Conservation (phyloP, 2,113 vertebrate species). For the Neoarius graeffei region DNA sequence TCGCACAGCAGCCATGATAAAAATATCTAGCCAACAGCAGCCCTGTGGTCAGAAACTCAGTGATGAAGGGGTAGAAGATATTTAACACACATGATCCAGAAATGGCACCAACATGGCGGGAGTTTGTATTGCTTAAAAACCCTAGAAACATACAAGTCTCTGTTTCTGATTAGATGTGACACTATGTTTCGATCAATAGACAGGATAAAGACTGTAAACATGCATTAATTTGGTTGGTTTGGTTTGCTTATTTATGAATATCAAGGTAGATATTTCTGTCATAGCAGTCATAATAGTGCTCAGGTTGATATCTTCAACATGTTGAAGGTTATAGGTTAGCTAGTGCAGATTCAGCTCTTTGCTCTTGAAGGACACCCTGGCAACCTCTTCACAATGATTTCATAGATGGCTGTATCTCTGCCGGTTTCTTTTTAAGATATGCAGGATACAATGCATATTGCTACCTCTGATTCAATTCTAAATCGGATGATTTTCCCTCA, state of each 20-base stretch:
- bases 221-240: background rate
- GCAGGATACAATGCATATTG: constrained; percentile 1
- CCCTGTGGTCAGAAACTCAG: background rate
- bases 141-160: background rate
- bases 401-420: constrained; percentile 6
- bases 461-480: constrained; percentile 21
- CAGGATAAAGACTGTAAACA: background rate
- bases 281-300: background rate
- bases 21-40: background rate
- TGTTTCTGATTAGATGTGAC: background rate
- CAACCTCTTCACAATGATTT: constrained; percentile 24
- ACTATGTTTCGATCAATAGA: background rate
- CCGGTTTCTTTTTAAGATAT: background rate
- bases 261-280: background rate
- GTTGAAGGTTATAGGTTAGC: background rate
- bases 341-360: constrained; percentile 3
- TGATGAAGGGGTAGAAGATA: background rate
- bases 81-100: background rate
- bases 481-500: background rate
- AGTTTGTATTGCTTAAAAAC: background rate
- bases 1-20: background rate
- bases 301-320: background rate
- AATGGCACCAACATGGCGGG: background rate
- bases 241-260: background rate
- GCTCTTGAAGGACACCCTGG: background rate